A percentile compares a stretch with the other conserved stretches of the same genome.
Evolutionary conservation across 64 coral and sea anemone genomes (phyloP).

Genomic region (Pocillopora damicornis): DNA sequence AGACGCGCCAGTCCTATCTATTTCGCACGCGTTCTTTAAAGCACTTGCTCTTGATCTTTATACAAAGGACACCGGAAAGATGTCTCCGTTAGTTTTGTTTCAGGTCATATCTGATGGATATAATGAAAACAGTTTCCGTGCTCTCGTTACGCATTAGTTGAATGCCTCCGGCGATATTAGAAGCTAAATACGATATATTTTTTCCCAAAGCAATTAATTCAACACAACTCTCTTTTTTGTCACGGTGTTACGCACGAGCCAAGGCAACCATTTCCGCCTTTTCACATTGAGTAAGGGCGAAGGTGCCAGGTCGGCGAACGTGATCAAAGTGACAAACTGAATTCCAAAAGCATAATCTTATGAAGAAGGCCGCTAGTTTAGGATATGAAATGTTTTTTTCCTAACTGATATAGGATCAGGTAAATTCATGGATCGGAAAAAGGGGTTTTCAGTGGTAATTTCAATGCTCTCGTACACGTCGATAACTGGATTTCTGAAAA

Average conservation of each 20-base stretch:
- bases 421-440: neutral
- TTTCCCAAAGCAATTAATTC: neutral
- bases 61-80: conserved; percentile 13
- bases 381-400: neutral
- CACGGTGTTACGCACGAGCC: neutral
- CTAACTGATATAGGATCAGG: neutral
- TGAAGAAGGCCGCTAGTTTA: neutral
- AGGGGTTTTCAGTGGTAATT: neutral
- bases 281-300: neutral
- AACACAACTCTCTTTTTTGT: neutral
- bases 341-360: neutral
- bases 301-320: neutral
- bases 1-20: neutral
- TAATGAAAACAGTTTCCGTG: neutral
- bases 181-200: neutral
- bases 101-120: neutral
- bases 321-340: neutral
- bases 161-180: neutral
- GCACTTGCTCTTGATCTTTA: neutral
- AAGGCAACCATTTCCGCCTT: neutral
- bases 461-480: neutral
- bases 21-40: neutral
- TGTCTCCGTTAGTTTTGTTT: conserved; percentile 4
- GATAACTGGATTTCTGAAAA: neutral
- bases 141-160: neutral